Percentiles rank a stretch among this genome's conserved stretches.
These are phyloP conservation scores for Kryptopterus vitreolus DNA, from an alignment of 2,797 vertebrate genomes.

Conservation along the genomic window DNA sequence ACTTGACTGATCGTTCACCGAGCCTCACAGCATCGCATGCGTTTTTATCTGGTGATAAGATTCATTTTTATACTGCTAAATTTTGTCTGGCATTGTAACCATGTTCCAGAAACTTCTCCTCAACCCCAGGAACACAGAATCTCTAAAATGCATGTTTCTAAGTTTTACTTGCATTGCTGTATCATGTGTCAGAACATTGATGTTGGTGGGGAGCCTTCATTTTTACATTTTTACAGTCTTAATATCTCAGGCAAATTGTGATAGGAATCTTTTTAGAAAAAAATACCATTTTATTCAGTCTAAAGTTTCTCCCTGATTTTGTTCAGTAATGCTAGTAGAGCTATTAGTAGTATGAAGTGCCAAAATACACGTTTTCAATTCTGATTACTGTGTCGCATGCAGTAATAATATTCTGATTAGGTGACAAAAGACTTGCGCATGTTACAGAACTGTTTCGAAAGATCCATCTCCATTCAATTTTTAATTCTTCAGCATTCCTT, in stretches of 20 bases:
- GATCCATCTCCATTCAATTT: constrained; percentile 19
- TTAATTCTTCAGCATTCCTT: background rate
- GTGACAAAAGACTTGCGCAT: constrained; percentile 41
- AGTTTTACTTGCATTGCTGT: background rate
- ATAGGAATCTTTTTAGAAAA: background rate
- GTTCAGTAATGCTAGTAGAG: constrained; percentile 45
- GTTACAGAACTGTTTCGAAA: constrained; percentile 37
- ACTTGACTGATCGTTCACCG: constrained; percentile 3
- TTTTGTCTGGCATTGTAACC: background rate
- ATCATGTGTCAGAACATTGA: background rate
- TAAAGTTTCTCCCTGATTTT: background rate
- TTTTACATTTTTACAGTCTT: background rate
- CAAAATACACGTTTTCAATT: background rate
- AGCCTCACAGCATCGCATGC: background rate
- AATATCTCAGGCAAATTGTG: background rate
- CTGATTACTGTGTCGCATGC: background rate
- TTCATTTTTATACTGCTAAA: constrained; percentile 47
- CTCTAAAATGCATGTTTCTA: constrained; percentile 8
- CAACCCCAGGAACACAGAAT: background rate
- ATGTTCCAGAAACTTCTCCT: background rate
- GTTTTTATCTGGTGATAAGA: constrained; percentile 41
- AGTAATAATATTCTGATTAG: background rate
- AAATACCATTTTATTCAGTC: background rate
- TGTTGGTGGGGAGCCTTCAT: background rate
- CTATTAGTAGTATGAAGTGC: constrained; percentile 48